Evolutionary conservation across 2,888 invertebrate species (phyloP), one percentile per base, ranked within the genome.

Genomic region (Synanthedon tipuliformis): DNA sequence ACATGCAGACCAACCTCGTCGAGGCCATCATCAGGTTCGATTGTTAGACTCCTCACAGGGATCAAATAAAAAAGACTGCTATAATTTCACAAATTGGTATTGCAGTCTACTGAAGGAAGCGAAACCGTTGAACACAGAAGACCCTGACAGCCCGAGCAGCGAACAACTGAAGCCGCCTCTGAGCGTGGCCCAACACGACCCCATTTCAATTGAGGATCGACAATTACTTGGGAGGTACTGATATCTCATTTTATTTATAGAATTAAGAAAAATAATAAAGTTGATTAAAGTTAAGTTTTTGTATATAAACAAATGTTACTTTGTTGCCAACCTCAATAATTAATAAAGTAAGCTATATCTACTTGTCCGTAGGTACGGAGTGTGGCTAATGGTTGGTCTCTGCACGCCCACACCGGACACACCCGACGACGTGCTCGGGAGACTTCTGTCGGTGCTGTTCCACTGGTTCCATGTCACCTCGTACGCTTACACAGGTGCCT

Each of bases 401-500:
- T 98, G 95, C 72, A 92, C 93, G 12, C 95, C 95, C 0, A 92
- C 91, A 59, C 89, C 92, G 23, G 93, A 93, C 67, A 93, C 94
- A 0, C 93, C 93, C 0, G 89, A 91, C 55, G 94, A 94, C 78
- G 90, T 93, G 53, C 88, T 99, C 52, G 98, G 98, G 7, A 90
- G 98, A 57, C 90, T 99, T 64, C 89, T 99, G 51, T 95, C 97
- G 40, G 98, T 98, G 90, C 90, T 99, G 59, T 99, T 99, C 83
- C 98, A 99, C 79, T 99, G 99, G 99, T 99, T 99, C 88, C 96
- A 99, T 82, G 95, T 97, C 66, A 99, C 99, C 13, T 97, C 98
- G 1, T 97, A 96, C 78, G 93, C 98, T 8, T 97, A 96, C 71
- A 97, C 98, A 81, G 96, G 96, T 95, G 81, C 13, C 16, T 11